Conservation (phyloP, 2,797 vertebrate genomes). For the Carcharodon carcharias region DNA sequence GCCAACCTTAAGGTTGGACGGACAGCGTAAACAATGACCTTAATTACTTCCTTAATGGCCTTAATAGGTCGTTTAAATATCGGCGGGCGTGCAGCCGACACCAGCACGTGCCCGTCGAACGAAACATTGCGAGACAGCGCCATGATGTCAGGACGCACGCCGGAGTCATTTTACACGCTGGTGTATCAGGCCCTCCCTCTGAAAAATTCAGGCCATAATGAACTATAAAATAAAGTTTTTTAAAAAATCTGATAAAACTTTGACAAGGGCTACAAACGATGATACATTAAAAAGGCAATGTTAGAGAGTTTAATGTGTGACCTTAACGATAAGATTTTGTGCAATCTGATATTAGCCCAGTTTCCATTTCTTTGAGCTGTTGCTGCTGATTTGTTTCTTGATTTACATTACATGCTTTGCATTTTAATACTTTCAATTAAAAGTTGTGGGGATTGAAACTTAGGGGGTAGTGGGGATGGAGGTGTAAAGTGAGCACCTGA, state of each 20-base stretch:
- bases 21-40: too few relatives aligned
- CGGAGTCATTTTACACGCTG: too few relatives aligned
- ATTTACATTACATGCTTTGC: neutral
- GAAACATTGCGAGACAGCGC: too few relatives aligned
- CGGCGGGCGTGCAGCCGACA: too few relatives aligned
- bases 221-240: neutral
- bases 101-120: too few relatives aligned
- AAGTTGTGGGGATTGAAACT: neutral
- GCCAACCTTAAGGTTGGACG: too few relatives aligned
- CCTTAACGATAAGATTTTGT: neutral
- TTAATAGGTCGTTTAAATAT: too few relatives aligned
- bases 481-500: neutral
- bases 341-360: neutral
- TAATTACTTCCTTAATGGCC: too few relatives aligned
- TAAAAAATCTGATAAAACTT: neutral
- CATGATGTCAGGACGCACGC: too few relatives aligned
- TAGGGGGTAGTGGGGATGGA: neutral
- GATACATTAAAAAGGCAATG: neutral
- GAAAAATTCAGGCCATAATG: neutral
- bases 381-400: neutral
- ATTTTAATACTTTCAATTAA: neutral
- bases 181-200: too few relatives aligned
- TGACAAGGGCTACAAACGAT: neutral
- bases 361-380: neutral
- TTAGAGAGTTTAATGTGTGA: neutral